phyloP scores from a whole-genome alignment of 37 sponge, comb jelly and placozoan genomes.

The Theonella swinhoei region DNA sequence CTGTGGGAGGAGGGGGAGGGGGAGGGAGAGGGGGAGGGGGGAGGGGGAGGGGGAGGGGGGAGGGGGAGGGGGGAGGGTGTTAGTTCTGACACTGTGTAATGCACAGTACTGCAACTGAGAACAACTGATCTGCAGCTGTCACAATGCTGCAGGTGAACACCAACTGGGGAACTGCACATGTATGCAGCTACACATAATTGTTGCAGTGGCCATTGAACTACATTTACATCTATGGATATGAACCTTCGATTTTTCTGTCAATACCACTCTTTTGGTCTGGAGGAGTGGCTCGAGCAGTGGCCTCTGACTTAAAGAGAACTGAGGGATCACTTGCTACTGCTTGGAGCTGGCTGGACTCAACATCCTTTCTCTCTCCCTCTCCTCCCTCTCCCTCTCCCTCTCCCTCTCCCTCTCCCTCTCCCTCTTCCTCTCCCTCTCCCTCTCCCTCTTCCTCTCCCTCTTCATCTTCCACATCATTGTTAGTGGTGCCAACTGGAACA shows the following conservation, averaged over 20 bases:
- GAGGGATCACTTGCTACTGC: too few species aligned
- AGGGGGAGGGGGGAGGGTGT: background rate
- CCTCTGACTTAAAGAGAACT: too few species aligned
- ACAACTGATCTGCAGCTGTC: background rate
- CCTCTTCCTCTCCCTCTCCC: slow-evolving; percentile 1
- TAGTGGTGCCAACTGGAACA: background rate
- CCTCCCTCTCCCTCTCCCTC: background rate
- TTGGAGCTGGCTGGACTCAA: too few species aligned
- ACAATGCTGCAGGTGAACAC: too few species aligned
- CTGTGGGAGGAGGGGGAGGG: background rate
- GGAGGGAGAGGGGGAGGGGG: background rate
- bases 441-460: background rate
- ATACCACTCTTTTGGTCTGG: too few species aligned
- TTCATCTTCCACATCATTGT: background rate
- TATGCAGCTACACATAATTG: too few species aligned
- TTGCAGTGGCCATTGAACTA: too few species aligned
- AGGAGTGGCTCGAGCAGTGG: too few species aligned
- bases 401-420: background rate
- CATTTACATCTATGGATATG: too few species aligned
- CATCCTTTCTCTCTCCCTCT: background rate
- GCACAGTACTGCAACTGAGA: background rate
- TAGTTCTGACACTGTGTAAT: too few species aligned
- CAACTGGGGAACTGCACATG: too few species aligned
- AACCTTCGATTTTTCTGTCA: too few species aligned
- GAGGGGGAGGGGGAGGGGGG: background rate